Base-by-base conservation (phyloP, 1,140 invertebrate species). In the Vollenhovia emeryi region DNA sequence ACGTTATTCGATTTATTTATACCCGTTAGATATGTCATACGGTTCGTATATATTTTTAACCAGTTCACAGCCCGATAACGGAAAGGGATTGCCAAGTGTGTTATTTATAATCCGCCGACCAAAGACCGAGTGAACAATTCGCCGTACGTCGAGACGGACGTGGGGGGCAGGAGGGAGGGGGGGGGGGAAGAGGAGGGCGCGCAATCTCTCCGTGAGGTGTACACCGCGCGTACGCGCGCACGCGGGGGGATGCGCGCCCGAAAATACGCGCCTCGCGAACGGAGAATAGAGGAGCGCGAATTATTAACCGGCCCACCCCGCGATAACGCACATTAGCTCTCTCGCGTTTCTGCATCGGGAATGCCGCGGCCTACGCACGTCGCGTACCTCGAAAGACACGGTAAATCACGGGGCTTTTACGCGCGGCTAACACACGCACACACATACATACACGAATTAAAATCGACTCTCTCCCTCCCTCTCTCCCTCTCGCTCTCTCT, bases 21-120 rank as follows among this genome's bases (percentile, higher is more conserved):
- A 82, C 33, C 66, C 36, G 15, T 73, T 24, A 73, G 66, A 82
- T 73, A 71, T 82, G 36, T 66, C 36, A 73, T 68, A 68, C 64
- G 36, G 36, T 43, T 21, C 13, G 50, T 73, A 66, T 27, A 66
- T 66, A 82, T 80, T 80, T 80, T 80, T 82, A 82, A 82, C 66
- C 66, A 43, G 66, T 82, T 82, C 78, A 73, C 66, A 82, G 78
- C 66, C 64, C 78, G 78, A 82, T 82, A 52, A 57, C 64, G 64
- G 78, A 82, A 82, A 82, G 78, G 18, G n/a, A 82, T 82, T 33
- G 60, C 60, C 75, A 79, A 79, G 76, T 30, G 60, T 55, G 66
- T 82, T 73, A 82, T 82, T 82, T 82, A 82, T 82, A 71, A 73
- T 71, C 8, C 36, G 66, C 50, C n/a, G 36, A 59, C 24, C 36